Conservation (phyloP, 2,797 vertebrate genomes). For the Etheostoma nigrum region DNA sequence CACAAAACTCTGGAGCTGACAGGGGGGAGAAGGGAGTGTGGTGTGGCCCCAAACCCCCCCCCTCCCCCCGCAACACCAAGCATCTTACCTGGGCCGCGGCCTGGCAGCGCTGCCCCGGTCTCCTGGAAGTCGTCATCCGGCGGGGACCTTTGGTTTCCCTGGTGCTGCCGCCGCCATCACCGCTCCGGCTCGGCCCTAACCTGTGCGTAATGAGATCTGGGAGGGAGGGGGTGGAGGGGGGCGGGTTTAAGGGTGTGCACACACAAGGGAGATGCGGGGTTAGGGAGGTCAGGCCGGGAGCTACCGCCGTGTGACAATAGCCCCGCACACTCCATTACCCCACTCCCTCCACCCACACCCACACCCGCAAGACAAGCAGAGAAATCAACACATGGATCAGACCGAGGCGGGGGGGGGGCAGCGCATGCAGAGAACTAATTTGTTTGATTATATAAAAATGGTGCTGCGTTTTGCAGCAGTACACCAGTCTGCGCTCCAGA, state of each 20-base stretch:
- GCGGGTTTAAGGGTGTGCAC: constrained; percentile 28
- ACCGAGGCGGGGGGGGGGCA: constrained; percentile 25
- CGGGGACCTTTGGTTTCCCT: constrained; percentile 12
- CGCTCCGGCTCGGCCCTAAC: constrained; percentile 49
- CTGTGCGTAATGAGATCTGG: constrained; percentile 63
- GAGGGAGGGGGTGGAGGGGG: constrained; percentile 36
- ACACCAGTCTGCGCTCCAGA: background rate
- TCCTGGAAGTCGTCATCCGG: constrained; percentile 47
- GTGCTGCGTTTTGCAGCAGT: background rate
- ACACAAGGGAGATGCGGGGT: constrained; percentile 61
- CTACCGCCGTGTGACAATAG: constrained; percentile 59
- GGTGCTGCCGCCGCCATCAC: constrained; percentile 3
- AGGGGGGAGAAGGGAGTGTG: constrained; percentile 10
- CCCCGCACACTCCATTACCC: constrained; percentile 57
- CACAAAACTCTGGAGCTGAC: constrained; percentile 23
- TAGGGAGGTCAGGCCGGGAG: constrained; percentile 62
- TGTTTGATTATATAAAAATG: constrained; percentile 51
- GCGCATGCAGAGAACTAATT: constrained; percentile 51
- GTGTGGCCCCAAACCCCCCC: constrained; percentile 25
- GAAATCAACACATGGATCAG: constrained; percentile 68
- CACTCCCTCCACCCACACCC: background rate
- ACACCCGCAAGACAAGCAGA: constrained; percentile 24
- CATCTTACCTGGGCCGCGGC: constrained; percentile 78
- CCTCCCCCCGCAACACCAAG: constrained; percentile 16
- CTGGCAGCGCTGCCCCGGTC: constrained; percentile 7